Conservation (phyloP, 2,113 vertebrate species). For the Pardalotus punctatus region DNA sequence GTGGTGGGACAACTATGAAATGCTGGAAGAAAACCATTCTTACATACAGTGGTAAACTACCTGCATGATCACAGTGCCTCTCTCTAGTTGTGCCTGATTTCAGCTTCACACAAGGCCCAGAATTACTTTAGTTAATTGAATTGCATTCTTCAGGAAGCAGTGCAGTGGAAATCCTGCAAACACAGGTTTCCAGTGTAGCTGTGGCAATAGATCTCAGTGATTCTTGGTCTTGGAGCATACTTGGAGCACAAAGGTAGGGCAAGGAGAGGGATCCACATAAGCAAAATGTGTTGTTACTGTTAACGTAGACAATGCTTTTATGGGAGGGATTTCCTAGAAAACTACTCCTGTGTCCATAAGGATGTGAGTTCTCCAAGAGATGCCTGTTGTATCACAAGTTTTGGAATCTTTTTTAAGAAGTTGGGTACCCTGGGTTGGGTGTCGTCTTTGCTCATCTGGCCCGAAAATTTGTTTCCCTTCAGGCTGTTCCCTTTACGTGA, state of each 20-base stretch:
- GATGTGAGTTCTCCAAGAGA: not conserved
- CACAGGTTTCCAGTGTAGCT: not conserved
- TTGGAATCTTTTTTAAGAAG: not conserved
- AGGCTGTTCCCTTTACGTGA: conserved; percentile 97
- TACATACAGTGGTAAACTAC: conserved; percentile 93
- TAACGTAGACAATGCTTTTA: not conserved
- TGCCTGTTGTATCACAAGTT: not conserved
- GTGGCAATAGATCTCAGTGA: not conserved
- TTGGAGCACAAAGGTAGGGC: not conserved
- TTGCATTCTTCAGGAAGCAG: not conserved
- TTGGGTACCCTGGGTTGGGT: not conserved
- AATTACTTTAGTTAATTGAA: not conserved
- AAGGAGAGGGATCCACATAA: not conserved
- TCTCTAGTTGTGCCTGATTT: not conserved
- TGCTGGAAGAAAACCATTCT: conserved; percentile 90
- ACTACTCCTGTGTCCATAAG: not conserved
- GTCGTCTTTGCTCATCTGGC: not conserved
- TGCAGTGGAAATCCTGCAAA: not conserved
- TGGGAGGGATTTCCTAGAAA: not conserved
- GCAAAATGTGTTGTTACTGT: not conserved
- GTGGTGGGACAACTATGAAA: conserved; percentile 86
- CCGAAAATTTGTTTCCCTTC: not conserved
- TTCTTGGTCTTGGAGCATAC: not conserved
- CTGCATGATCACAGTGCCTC: not conserved
- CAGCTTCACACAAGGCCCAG: not conserved